Conservation (phyloP, 2,113 vertebrate genomes). For the Camarhynchus parvulus region DNA sequence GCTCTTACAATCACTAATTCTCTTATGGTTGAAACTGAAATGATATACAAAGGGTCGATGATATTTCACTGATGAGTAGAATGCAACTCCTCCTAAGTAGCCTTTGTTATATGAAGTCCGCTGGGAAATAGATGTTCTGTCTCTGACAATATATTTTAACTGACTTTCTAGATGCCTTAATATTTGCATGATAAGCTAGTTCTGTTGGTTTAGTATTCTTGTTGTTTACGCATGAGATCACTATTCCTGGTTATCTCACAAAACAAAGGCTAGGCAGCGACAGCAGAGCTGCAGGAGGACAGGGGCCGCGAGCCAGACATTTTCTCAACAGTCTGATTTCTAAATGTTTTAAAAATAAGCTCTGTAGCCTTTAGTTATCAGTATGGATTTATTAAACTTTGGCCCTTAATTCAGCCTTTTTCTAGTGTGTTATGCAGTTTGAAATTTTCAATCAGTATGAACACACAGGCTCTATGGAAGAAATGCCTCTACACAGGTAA, state of each 20-base stretch:
- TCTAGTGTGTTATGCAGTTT: slow-evolving; percentile 79
- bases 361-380: slow-evolving; percentile 82
- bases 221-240: slow-evolving; percentile 89
- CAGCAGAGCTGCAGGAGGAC: slow-evolving; percentile 74
- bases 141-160: slow-evolving; percentile 87
- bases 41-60: slow-evolving; percentile 80
- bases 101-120: slow-evolving; percentile 92
- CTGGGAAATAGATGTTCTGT: slow-evolving; percentile 99
- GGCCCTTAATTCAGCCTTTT: slow-evolving; percentile 80
- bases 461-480: slow-evolving; percentile 79
- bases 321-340: slow-evolving; percentile 79
- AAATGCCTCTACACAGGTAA: slow-evolving; percentile 79
- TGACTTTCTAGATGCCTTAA: slow-evolving; percentile 99
- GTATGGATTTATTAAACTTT: slow-evolving; percentile 81
- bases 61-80: slow-evolving; percentile 86
- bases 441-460: slow-evolving; percentile 75
- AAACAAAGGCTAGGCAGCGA: slow-evolving; percentile 81
- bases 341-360: slow-evolving; percentile 75
- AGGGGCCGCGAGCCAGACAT: slow-evolving; percentile 71
- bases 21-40: slow-evolving; percentile 78
- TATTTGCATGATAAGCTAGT: slow-evolving; percentile 99
- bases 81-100: slow-evolving; percentile 86
- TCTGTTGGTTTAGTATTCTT: slow-evolving; percentile 89
- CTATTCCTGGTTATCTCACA: slow-evolving; percentile 90
- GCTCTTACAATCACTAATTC: slow-evolving; percentile 86